Evolutionary conservation across 2,113 vertebrate genomes (phyloP), one percentile per base, ranked within the genome.

Genomic region (Anseranas semipalmata): DNA sequence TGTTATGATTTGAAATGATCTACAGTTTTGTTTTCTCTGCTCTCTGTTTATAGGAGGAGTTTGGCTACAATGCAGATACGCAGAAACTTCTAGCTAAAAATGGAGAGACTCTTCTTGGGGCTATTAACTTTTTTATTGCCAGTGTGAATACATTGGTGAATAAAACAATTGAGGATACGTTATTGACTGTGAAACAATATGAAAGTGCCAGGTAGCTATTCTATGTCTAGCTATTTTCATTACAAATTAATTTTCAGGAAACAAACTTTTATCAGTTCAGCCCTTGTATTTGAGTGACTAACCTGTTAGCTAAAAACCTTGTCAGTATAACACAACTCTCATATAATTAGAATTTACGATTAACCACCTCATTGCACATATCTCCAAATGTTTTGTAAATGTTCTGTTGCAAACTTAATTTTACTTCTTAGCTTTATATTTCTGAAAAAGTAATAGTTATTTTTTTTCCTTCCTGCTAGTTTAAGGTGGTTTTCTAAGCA

Each of bases 61-160:
- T 99, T 98, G 99, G 99, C 90, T 99, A 99, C 97, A 99, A 99
- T 43, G 99, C 99, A 91, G 99, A 99, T 55, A 99, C 99, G 10
- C 99, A 99, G 98, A 99, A 99, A 96, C 99, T 99, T 84, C 97
- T 99, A 96, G 99, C 99, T 96, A 99, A 99, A 98, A 99, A 99
- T 50, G 99, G 99, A 96, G 99, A 99, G 94, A 99, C 99, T 6
- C 99, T 99, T 95, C 98, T 99, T 7, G 98, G 99, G 15, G 99
- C 99, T 79, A 99, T 99, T 98, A 99, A 98, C 96, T 99, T 99
- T 97, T 99, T 99, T 96, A 99, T 99, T 96, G 95, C 98, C 91
- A 99, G 98, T 90, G 99, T 99, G 94, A 99, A 99, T 95, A 99
- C 99, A 20, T 96, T 99, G 85, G 99, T 99, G 96, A 99, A 99